Evolutionary conservation across 1,140 invertebrate genomes (phyloP).

Genomic region (Anoplolepis gracilipes): DNA sequence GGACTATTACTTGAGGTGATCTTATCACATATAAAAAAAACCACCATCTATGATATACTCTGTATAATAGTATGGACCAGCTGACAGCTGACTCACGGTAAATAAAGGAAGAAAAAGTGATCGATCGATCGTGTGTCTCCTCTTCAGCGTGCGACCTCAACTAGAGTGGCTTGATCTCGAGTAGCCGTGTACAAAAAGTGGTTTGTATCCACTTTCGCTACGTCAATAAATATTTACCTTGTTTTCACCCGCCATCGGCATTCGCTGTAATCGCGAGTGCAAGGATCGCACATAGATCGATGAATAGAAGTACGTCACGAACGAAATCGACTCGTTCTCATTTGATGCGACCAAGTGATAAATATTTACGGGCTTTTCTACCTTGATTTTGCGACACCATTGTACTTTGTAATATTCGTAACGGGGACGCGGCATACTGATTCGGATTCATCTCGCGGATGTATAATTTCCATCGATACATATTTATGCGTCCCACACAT

Average conservation of each 20-base stretch:
- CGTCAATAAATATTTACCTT: constrained; percentile 45
- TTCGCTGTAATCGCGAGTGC: constrained; percentile 7
- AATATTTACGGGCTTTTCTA: constrained; percentile 40
- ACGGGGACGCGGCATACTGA: background rate
- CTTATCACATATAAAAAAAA: background rate
- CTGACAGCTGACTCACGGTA: constrained; percentile 18
- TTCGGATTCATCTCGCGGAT: constrained; percentile 20
- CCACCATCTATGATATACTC: background rate
- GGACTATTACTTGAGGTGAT: background rate
- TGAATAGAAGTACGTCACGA: background rate
- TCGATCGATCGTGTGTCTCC: constrained; percentile 39
- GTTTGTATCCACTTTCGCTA: constrained; percentile 10
- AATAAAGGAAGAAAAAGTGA: background rate
- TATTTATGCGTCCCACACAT: constrained; percentile 3
- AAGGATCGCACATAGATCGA: background rate
- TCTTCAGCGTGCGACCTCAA: constrained; percentile 18
- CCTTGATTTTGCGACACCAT: background rate
- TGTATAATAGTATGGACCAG: background rate
- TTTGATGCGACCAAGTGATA: constrained; percentile 19
- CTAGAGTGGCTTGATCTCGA: constrained; percentile 11
- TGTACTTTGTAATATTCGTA: constrained; percentile 52
- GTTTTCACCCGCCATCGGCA: constrained; percentile 20
- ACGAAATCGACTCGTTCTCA: background rate
- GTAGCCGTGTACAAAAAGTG: constrained; percentile 27
- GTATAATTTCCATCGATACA: constrained; percentile 45